Evolutionary conservation across 2,888 invertebrate genomes (phyloP), one percentile per base, ranked within the genome.

Genomic region (Eurytoma californica): DNA sequence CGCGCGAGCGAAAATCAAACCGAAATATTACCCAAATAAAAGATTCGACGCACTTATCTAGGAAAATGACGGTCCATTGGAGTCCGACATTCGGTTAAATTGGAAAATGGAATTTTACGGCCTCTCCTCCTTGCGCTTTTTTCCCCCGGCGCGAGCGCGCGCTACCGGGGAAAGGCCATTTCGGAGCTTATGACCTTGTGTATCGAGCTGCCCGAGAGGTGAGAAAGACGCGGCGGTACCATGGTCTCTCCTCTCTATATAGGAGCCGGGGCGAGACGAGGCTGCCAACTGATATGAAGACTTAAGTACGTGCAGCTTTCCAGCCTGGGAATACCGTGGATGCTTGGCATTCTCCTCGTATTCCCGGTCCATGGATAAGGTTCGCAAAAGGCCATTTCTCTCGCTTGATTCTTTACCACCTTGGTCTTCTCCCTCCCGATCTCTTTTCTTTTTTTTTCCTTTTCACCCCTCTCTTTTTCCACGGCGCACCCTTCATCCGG

Each of bases 261-360:
- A 24, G 28, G 28, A 24, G 14, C 14, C 39, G 39, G 39, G 24
- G 53, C 4, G 63, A 51, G 16, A 24, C 55, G 49, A 72, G 65
- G 20, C 75, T 72, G 79, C 81, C 78, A 81, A 73, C 81, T 65
- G 82, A 82, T 82, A 82, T 82, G 80, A 82, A 82, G 82, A 82
- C 82, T 82, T 80, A 78, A 79, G 74, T 81, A 81, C 79, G 81
- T 72, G 73, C 73, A 79, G 69, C 76, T 74, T 77, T 78, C 77
- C 61, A 57, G 57, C 24, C 28, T 30, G 55, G 7, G 53, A 53
- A n/a, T 14, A 53, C 63, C 55, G 63, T 30, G 60, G 75, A 80
- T 78, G 78, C 78, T 68, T 60, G 72, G 78, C 68, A 80, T 82
- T 82, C 82, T 60, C 78, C 5, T 53, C 30, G 73, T 74, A 74